These are phyloP conservation scores for Arge pagana DNA, from an alignment of 2,888 invertebrate genomes.

Conservation along the genomic window DNA sequence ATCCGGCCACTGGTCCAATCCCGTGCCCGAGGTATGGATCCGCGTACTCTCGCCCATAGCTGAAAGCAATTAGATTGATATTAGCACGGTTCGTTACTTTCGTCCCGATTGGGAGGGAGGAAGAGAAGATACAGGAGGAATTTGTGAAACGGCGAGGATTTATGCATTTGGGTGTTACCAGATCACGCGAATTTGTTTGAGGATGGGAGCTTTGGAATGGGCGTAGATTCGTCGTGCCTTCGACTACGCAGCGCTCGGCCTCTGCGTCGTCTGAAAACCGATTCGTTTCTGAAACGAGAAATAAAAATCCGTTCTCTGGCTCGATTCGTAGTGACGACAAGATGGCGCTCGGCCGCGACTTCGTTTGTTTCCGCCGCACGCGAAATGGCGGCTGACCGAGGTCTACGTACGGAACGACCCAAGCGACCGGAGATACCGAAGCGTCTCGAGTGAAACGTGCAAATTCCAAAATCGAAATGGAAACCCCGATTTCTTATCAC, in stretches of 20 bases:
- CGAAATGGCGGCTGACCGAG: no score
- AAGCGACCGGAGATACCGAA: no score
- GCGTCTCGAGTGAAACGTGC: no score
- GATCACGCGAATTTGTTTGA: conserved; percentile 35
- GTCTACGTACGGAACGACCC: no score
- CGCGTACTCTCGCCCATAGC: conserved; percentile 88
- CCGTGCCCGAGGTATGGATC: conserved; percentile 95
- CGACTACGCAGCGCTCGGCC: conserved; percentile 53
- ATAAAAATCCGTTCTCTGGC: no score
- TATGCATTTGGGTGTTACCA: conserved; percentile 26
- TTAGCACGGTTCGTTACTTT: not conserved
- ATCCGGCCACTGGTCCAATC: conserved; percentile 95
- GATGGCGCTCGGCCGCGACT: no score
- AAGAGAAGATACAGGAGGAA: conserved; percentile 29
- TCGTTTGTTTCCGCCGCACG: no score
- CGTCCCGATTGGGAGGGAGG: conserved; percentile 21
- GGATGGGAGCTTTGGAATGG: conserved; percentile 35
- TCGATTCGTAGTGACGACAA: no score
- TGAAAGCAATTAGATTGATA: conserved; percentile 58
- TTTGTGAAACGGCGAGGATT: conserved; percentile 8
- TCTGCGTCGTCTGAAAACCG: conserved; percentile 30
- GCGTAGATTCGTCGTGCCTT: conserved; percentile 37
- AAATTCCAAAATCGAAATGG: no score
- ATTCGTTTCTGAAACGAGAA: no score
- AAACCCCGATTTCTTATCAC: no score